Base-by-base conservation (phyloP, 2,797 vertebrate species). In the Luscinia luscinia region DNA sequence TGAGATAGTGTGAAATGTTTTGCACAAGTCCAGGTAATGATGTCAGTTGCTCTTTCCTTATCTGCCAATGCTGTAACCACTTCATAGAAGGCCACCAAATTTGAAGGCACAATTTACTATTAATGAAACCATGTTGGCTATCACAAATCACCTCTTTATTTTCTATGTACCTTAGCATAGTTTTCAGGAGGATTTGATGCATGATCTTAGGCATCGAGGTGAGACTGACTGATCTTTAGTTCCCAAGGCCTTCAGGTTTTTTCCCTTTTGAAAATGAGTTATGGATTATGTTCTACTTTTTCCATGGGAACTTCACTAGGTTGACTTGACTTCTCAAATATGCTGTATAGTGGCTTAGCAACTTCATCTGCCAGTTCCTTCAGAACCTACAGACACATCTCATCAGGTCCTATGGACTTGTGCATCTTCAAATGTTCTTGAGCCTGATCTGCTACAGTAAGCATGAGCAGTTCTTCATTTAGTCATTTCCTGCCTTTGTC, bases 321-420 rank as follows among this genome's bases (percentile, higher is more conserved):
- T 21, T 81, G 30, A 34, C 40, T 22, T 80, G 28, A 34, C n/a
- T 52, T 59, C 17, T 74, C 45, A 59, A 59, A 52, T 59, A 52
- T 19, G 15, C 46, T 87, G 20, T 6, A 40, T 52, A 46, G n/a
- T 73, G 46, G 11, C 20, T 80, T 73, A 46, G 61, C 46, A 73
- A 12, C 24, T 80, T 73, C 32, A 38, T 64, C 28, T 87, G 24
- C 40, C 17, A 46, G 9, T 73, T 66, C 24, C 45, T 55, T 66
- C 16, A 40, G n/a, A 14, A 15, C n/a, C n/a, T 46, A 23, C 8
- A 24, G 38, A 40, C 0, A 0, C 16, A 34, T 46, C 28, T 59
- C 8, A 45, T 52, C 52, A 46, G 54, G 4, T 74, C 46, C 40
- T 24, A 26, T 34, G 40, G 30, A 59, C 61, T 14, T 52, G 11